Evolutionary conservation across 2,888 invertebrate species (phyloP).

Genomic region (Xylophagus ater): DNA sequence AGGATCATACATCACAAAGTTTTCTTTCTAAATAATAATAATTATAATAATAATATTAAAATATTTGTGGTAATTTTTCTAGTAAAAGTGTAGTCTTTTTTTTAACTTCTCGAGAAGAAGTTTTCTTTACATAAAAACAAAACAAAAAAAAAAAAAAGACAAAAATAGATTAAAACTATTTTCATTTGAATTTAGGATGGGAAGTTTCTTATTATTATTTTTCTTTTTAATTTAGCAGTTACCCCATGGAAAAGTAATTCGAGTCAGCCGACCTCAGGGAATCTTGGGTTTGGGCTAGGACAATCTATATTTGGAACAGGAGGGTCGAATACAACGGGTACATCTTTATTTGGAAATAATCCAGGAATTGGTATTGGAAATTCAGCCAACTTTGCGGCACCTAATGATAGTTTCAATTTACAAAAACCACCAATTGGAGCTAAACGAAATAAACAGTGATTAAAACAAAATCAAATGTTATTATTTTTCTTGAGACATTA

Average conservation of each 20-base stretch:
- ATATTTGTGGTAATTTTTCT: constrained; percentile 1
- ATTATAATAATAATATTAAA: not conserved
- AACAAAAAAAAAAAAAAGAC: not conserved
- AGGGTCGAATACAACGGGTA: not conserved
- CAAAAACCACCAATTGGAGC: constrained; percentile 58
- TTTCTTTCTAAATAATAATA: constrained; percentile 8
- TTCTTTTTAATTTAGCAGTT: not conserved
- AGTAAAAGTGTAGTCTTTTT: constrained; percentile 3
- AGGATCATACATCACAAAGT: constrained; percentile 13
- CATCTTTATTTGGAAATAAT: constrained; percentile 6
- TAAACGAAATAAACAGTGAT: constrained; percentile 60
- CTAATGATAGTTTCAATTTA: constrained; percentile 44
- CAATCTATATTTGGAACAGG: constrained; percentile 10
- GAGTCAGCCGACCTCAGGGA: too few relatives aligned
- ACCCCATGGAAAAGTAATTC: constrained; percentile 1
- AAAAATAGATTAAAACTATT: not conserved
- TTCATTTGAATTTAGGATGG: too few relatives aligned
- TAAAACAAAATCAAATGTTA: too few relatives aligned
- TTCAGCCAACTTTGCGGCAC: constrained; percentile 17
- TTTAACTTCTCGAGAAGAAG: not conserved
- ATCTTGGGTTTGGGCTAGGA: constrained; percentile 5
- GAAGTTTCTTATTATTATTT: not conserved
- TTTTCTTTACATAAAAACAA: not conserved
- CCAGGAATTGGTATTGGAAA: not conserved
- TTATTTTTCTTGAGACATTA: too few relatives aligned